These are phyloP conservation scores for Noctuana brunneofusca DNA, from an alignment of 2,888 invertebrate genomes.

Conservation along the genomic window DNA sequence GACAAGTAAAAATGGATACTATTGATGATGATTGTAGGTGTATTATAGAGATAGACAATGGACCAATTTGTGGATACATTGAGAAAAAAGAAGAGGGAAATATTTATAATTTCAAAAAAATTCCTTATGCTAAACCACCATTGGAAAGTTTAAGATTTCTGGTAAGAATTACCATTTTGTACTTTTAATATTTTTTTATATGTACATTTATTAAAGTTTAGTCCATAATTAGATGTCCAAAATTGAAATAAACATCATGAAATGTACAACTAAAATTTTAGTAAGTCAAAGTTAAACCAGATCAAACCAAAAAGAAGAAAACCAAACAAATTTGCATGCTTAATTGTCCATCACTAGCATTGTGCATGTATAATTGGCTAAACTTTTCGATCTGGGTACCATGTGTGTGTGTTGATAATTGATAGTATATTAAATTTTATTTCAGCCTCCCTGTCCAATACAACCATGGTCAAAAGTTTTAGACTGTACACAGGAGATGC, in stretches of 20 bases:
- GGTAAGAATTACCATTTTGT: slow-evolving; percentile 51
- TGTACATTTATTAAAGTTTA: no score
- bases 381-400: background rate
- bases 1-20: slow-evolving; percentile 10
- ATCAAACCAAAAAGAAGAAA: no score
- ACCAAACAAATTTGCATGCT: no score
- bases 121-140: slow-evolving; percentile 73
- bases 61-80: slow-evolving; percentile 61
- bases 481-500: slow-evolving; percentile 61
- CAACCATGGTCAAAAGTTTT: slow-evolving; percentile 53
- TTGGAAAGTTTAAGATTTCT: slow-evolving; percentile 62
- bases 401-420: background rate
- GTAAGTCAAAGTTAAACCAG: no score
- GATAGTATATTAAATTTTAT: slow-evolving; percentile 35
- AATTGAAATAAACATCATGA: no score
- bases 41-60: slow-evolving; percentile 54
- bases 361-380: no score
- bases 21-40: slow-evolving; percentile 38
- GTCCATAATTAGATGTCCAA: no score
- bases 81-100: slow-evolving; percentile 51
- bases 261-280: no score
- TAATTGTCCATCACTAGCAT: no score
- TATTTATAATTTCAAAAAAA: slow-evolving; percentile 65
- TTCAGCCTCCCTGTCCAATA: slow-evolving; percentile 64
- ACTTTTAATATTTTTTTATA: background rate